Conservation (phyloP, 2,113 vertebrate genomes). For the Geothlypis trichas region DNA sequence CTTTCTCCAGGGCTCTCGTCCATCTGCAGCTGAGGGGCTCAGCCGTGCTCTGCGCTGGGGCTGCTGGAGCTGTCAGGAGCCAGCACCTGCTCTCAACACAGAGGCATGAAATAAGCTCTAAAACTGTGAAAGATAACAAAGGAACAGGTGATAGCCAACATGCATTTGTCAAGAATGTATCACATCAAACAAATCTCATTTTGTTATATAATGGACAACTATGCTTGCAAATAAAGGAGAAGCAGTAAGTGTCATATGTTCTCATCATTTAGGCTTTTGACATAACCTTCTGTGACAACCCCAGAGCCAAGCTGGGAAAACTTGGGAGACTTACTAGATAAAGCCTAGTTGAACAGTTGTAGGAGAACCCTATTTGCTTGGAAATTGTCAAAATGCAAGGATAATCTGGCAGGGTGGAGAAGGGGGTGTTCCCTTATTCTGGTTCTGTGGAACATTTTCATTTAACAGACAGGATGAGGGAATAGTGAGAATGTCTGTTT, state of each 20-base stretch:
- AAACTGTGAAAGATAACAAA: not conserved
- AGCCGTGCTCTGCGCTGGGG: accelerated
- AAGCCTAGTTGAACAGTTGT: not conserved
- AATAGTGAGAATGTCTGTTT: not conserved
- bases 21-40: accelerated
- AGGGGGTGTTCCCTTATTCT: not conserved
- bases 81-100: not conserved
- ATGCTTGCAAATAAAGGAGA: not conserved
- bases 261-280: not conserved
- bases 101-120: not conserved
- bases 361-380: not conserved
- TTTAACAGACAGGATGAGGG: not conserved
- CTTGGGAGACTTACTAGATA: not conserved
- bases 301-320: not conserved
- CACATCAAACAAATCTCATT: not conserved
- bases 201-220: not conserved
- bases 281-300: not conserved
- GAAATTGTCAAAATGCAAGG: not conserved
- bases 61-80: accelerated
- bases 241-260: not conserved
- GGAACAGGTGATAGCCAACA: not conserved
- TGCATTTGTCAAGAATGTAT: not conserved
- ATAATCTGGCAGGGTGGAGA: not conserved
- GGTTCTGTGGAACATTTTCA: not conserved
- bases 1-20: accelerated